These are phyloP conservation scores for Cremastinae sp. DNA, from an alignment of 2,888 invertebrate species.

Conservation along the genomic window DNA sequence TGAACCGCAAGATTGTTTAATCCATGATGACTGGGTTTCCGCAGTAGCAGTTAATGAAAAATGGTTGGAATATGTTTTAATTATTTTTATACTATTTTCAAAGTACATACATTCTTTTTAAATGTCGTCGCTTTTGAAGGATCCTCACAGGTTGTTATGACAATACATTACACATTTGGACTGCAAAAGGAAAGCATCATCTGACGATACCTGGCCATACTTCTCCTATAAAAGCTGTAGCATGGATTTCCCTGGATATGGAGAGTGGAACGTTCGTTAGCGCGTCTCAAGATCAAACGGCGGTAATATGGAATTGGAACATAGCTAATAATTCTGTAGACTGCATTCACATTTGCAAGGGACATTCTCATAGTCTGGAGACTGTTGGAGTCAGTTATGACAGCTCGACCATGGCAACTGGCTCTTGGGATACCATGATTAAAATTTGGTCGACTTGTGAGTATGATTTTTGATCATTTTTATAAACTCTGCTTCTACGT, in stretches of 20 bases:
- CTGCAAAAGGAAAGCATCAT: slow-evolving; percentile 90
- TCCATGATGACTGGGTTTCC: slow-evolving; percentile 99
- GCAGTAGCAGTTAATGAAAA: slow-evolving; percentile 87
- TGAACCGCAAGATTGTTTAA: slow-evolving; percentile 93
- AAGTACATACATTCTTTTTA: slow-evolving; percentile 41
- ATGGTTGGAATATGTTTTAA: slow-evolving; percentile 82
- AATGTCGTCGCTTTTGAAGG: slow-evolving; percentile 81
- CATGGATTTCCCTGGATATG: slow-evolving; percentile 89
- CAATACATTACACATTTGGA: slow-evolving; percentile 95
- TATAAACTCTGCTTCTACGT: too few relatives aligned
- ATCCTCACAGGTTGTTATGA: slow-evolving; percentile 97
- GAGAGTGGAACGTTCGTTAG: slow-evolving; percentile 87
- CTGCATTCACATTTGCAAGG: slow-evolving; percentile 90
- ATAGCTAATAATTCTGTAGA: slow-evolving; percentile 87
- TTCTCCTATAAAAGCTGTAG: slow-evolving; percentile 92
- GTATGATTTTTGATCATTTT: slow-evolving; percentile 62
- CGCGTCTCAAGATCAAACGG: slow-evolving; percentile 95
- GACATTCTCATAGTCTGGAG: slow-evolving; percentile 96
- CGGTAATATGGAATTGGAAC: slow-evolving; percentile 94
- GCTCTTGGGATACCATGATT: slow-evolving; percentile 95
- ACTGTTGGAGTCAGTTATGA: slow-evolving; percentile 90
- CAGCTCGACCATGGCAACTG: slow-evolving; percentile 87
- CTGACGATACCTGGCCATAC: slow-evolving; percentile 93
- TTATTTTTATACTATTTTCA: slow-evolving; percentile 20
- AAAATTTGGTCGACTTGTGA: slow-evolving; percentile 94